Evolutionary conservation across 2,888 invertebrate species (phyloP).

Genomic region (Microchrysa polita): DNA sequence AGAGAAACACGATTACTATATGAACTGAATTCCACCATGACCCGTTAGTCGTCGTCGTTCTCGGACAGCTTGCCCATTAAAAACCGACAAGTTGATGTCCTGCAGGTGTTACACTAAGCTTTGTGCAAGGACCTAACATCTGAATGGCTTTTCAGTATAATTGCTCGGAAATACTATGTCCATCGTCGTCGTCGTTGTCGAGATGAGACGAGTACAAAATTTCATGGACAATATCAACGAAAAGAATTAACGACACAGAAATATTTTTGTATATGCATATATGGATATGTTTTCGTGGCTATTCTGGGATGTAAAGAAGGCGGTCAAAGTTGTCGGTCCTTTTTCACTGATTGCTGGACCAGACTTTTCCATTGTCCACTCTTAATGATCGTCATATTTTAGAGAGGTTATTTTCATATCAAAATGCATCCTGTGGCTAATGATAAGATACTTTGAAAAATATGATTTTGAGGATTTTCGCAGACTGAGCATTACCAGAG

Average conservation of each 20-base stretch:
- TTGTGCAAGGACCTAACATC: neutral
- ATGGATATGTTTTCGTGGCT: neutral
- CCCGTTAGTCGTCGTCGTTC: neutral
- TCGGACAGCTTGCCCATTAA: slow-evolving; percentile 17
- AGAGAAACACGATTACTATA: neutral
- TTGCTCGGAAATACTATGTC: slow-evolving; percentile 24
- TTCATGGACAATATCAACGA: slow-evolving; percentile 26
- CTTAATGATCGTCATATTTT: slow-evolving; percentile 47
- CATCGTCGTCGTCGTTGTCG: too few species aligned
- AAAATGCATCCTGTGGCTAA: slow-evolving; percentile 42
- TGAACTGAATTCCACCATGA: neutral
- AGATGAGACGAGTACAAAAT: slow-evolving; percentile 8
- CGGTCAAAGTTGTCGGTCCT: too few species aligned
- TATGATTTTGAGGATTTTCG: neutral
- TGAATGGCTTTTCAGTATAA: slow-evolving; percentile 29
- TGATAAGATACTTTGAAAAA: slow-evolving; percentile 41
- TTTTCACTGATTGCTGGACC: neutral
- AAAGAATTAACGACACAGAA: slow-evolving; percentile 22
- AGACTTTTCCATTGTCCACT: slow-evolving; percentile 17
- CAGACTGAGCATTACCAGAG: neutral
- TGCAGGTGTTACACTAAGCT: slow-evolving; percentile 47
- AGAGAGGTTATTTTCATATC: slow-evolving; percentile 48
- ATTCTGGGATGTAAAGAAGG: neutral
- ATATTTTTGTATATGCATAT: slow-evolving; percentile 13
- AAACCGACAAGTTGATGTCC: slow-evolving; percentile 45